These are phyloP conservation scores for Typhlichthys eigenmanni DNA, from an alignment of 2,797 vertebrate genomes.

Conservation along the genomic window DNA sequence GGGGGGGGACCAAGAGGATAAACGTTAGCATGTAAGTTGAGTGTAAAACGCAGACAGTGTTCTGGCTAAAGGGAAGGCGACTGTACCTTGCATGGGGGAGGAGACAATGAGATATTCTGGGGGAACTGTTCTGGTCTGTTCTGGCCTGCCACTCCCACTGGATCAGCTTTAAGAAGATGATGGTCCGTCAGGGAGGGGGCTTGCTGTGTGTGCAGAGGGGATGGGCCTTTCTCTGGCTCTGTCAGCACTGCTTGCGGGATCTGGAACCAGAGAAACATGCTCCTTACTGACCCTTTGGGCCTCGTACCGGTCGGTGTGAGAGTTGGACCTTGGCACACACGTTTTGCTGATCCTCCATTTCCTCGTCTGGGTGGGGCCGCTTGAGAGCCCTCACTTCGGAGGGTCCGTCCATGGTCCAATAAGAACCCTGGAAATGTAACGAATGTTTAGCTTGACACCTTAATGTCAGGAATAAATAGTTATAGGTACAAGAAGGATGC, in stretches of 20 bases:
- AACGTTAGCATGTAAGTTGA: slow-evolving; percentile 1
- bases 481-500: background rate
- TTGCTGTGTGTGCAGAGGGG: slow-evolving; percentile 24
- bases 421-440: slow-evolving; percentile 86
- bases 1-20: too few relatives aligned
- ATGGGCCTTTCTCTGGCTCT: slow-evolving; percentile 6
- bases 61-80: background rate
- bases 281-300: background rate
- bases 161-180: slow-evolving; percentile 24
- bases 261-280: slow-evolving; percentile 35
- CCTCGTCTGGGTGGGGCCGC: slow-evolving; percentile 70
- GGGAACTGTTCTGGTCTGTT: slow-evolving; percentile 16
- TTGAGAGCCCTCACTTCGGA: slow-evolving; percentile 72
- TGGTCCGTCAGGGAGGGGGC: slow-evolving; percentile 35
- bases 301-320: background rate
- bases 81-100: slow-evolving; percentile 76
- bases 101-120: slow-evolving; percentile 52
- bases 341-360: slow-evolving; percentile 47
- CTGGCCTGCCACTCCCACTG: slow-evolving; percentile 22
- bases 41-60: background rate
- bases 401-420: slow-evolving; percentile 97
- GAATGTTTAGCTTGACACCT: background rate
- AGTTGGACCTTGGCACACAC: slow-evolving; percentile 32
- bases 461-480: background rate
- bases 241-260: slow-evolving; percentile 29